phyloP scores from a whole-genome alignment of 1,140 invertebrate genomes.

The Metaphire vulgaris region DNA sequence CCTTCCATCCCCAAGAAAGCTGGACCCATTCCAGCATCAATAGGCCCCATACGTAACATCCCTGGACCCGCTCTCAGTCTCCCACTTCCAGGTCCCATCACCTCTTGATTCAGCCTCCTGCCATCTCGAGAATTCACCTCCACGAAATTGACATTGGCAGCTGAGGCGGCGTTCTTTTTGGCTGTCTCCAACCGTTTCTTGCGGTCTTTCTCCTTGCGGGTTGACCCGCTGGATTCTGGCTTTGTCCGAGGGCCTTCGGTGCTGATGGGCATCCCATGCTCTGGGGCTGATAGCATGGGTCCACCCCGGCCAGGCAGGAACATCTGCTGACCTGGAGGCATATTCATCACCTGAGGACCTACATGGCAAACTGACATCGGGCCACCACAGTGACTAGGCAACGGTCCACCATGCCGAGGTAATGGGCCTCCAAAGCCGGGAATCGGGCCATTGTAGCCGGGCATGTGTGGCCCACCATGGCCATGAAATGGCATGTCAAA shows the following conservation, averaged over 20 bases:
- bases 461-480: conserved; percentile 14
- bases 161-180: background rate
- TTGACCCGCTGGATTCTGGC: background rate
- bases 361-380: background rate
- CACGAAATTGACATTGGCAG: background rate
- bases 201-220: conserved; percentile 16
- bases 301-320: conserved; percentile 22
- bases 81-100: conserved; percentile 10
- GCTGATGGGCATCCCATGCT: background rate
- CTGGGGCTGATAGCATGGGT: background rate
- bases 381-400: background rate
- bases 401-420: background rate
- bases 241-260: background rate
- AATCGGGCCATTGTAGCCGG: background rate
- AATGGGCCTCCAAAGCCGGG: background rate
- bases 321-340: conserved; percentile 32
- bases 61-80: background rate
- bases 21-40: background rate
- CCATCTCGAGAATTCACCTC: conserved; percentile 34
- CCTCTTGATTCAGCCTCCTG: conserved; percentile 37
- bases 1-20: background rate
- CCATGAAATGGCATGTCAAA: conserved; percentile 6
- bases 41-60: conserved; percentile 12
- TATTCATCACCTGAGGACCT: conserved; percentile 14
- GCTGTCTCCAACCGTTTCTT: conserved; percentile 15